A percentile compares a stretch with the other conserved stretches of the same genome.
Evolutionary conservation across 2,797 vertebrate genomes (phyloP).

Genomic region (Geranospiza caerulescens): DNA sequence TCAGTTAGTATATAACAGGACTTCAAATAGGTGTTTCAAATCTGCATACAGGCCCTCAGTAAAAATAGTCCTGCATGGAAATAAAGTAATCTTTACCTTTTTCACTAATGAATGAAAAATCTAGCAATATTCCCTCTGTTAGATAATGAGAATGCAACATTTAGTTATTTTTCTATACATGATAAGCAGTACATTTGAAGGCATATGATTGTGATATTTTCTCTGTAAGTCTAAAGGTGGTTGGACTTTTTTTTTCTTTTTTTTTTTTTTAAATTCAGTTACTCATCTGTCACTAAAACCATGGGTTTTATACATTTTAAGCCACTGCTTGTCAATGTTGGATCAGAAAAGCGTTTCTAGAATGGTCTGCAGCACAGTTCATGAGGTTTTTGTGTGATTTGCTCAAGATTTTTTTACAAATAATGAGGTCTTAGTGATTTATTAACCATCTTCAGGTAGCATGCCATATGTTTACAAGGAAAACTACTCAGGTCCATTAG

Average conservation of each 20-base stretch:
- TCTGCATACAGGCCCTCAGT: neutral
- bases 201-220: neutral
- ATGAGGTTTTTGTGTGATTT: neutral
- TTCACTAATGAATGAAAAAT: neutral
- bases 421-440: neutral
- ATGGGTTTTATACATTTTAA: neutral
- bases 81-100: neutral
- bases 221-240: neutral
- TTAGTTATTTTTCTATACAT: neutral
- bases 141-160: rapidly evolving
- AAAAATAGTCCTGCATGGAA: neutral
- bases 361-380: neutral
- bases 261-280: neutral
- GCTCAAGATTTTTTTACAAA: neutral
- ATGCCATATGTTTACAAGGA: neutral
- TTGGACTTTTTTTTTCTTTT: neutral
- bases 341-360: neutral
- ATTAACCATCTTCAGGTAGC: neutral
- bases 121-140: neutral
- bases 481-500: neutral
- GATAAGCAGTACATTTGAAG: neutral
- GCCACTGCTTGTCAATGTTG: neutral
- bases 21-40: neutral
- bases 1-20: neutral
- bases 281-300: neutral